Evolutionary conservation across 2,888 invertebrate species (phyloP), one percentile per base, ranked within the genome.

Genomic region (Eupithecia tripunctaria): DNA sequence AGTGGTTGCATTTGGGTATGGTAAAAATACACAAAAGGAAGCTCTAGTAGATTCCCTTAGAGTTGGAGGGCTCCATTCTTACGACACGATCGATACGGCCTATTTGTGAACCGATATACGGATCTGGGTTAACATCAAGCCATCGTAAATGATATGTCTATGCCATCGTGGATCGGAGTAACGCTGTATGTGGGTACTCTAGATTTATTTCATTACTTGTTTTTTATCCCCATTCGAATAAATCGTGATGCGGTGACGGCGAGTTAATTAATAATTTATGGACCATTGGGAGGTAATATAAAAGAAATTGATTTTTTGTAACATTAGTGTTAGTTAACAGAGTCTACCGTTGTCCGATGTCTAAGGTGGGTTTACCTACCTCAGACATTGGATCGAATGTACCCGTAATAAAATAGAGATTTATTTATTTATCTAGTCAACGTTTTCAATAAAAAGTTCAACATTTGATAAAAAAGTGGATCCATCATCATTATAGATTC

Each of bases 221-320:
- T 89, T 88, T 91, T 90, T 86, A 86, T 86, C 90, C 89, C 87
- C 89, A 85, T 87, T 89, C 88, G 88, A 89, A 91, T 91, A 89
- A 90, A 90, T 89, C 89, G 89, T 87, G 78, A 82, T 82, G 86
- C 85, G 85, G 85, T 84, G 82, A 85, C 83, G 86, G 85, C 82
- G 86, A 86, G 92, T 92, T 93, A 92, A 93, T 93, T 93, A 93
- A 92, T 92, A 92, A 91, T 93, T 91, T 89, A 91, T 89, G 63
- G 70, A 56, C 70, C 62, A 56, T 70, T 73, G 64, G 47, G 70
- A 70, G 59, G 47, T 71, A 80, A 78, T 41, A 64, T 21, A 0
- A 27, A 59, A 59, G 63, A 36, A 63, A 25, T 38, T 15, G 38
- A 25, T 38, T 41, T 38, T 36, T 6, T 25, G 10, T 38, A 7